Percentiles rank a stretch among this genome's conserved stretches.
Evolutionary conservation across 2,113 vertebrate genomes (phyloP).

Genomic region (Paradoxurus hermaphroditus): DNA sequence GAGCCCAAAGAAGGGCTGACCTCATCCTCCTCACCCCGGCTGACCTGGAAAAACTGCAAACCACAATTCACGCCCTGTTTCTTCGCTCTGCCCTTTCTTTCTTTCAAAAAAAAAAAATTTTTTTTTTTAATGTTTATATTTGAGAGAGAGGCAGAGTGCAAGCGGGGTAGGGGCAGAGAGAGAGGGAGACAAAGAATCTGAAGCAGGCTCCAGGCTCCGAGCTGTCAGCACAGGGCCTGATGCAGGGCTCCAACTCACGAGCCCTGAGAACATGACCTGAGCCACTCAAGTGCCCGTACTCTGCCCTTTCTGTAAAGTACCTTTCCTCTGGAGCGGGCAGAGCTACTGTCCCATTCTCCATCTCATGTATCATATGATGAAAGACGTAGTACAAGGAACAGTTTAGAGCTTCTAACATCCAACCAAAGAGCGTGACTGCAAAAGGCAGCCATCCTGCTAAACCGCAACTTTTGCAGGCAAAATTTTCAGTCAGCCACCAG

Average conservation of each 20-base stretch:
- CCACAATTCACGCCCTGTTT: not conserved
- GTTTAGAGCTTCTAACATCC: not conserved
- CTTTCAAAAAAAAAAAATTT: no score
- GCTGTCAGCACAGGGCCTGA: no score
- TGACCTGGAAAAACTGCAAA: not conserved
- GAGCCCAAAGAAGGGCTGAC: not conserved
- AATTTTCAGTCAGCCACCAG: conserved; percentile 67
- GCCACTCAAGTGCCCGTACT: no score
- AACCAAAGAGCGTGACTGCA: not conserved
- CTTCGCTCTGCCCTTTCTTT: not conserved
- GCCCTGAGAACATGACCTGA: no score
- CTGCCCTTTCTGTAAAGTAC: not conserved
- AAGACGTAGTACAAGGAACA: not conserved
- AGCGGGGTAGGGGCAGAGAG: no score
- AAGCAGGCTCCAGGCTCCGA: no score
- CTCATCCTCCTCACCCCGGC: not conserved
- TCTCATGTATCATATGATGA: rapidly evolving
- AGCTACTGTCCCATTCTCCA: not conserved
- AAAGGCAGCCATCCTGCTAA: not conserved
- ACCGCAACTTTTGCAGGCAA: conserved; percentile 24
- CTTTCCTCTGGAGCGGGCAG: not conserved
- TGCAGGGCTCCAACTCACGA: no score
- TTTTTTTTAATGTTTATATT: no score
- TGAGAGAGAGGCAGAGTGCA: no score
- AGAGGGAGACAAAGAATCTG: no score